Evolutionary conservation across 92 coral and sea anemone genomes (phyloP).

Genomic region (Phenganax marumi): DNA sequence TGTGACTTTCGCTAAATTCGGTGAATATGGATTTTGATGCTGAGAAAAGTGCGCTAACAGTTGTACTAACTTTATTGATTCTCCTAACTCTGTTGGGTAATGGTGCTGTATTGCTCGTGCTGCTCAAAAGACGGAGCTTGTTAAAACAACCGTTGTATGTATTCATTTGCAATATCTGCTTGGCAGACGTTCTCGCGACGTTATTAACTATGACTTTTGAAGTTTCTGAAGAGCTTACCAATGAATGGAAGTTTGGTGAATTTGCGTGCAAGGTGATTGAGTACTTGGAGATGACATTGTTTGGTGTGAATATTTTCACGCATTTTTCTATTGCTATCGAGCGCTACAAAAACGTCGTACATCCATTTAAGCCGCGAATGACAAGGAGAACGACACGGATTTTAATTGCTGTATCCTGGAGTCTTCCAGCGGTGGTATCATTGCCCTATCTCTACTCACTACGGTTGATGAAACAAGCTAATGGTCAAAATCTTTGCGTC

Average conservation of each 20-base stretch:
- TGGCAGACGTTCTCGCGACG: constrained; percentile 20
- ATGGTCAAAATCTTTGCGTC: constrained; percentile 8
- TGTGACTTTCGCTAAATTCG: too few relatives aligned
- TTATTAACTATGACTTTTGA: constrained; percentile 39
- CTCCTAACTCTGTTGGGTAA: constrained; percentile 13
- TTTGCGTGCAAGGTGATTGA: constrained; percentile 19
- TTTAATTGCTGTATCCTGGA: constrained; percentile 20
- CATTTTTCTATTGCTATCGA: constrained; percentile 34
- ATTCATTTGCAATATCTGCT: constrained; percentile 24
- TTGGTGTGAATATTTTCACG: constrained; percentile 39
- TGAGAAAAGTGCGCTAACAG: background rate
- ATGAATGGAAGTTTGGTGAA: constrained; percentile 28
- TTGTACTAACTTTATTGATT: background rate
- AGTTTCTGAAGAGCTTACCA: constrained; percentile 20
- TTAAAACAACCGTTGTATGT: constrained; percentile 25
- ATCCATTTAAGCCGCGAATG: constrained; percentile 35
- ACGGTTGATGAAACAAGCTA: background rate
- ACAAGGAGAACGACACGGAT: constrained; percentile 2
- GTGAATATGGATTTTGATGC: background rate
- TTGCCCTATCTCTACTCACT: constrained; percentile 18
- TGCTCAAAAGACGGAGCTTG: constrained; percentile 3
- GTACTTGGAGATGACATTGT: constrained; percentile 31
- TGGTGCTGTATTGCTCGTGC: background rate
- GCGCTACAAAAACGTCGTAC: constrained; percentile 34
- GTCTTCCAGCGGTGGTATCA: constrained; percentile 20